These are phyloP conservation scores for Climacteris rufus DNA, from an alignment of 2,113 vertebrate genomes.

Conservation along the genomic window DNA sequence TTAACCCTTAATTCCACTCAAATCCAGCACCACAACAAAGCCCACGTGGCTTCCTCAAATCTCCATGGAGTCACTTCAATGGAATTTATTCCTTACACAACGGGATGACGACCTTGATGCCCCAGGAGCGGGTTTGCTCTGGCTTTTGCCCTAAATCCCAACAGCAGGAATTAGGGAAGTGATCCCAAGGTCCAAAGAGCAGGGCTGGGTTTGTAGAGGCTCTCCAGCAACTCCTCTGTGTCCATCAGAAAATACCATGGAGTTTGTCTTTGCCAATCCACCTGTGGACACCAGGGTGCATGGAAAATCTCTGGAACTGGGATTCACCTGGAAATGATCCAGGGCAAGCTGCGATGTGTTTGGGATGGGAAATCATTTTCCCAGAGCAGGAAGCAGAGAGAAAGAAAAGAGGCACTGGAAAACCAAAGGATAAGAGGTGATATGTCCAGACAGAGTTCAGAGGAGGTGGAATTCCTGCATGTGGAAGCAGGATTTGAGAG, in stretches of 20 bases:
- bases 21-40: not conserved
- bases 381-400: accelerated
- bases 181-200: not conserved
- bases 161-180: not conserved
- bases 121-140: not conserved
- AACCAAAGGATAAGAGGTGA: not conserved
- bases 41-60: not conserved
- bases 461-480: not conserved
- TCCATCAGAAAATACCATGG: accelerated
- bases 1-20: not conserved
- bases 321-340: accelerated
- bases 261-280: not conserved
- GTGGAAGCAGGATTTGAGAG: not conserved
- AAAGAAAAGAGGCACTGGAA: not conserved
- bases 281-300: not conserved
- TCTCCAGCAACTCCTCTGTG: not conserved
- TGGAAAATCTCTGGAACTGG: not conserved
- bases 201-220: not conserved
- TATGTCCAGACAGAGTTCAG: not conserved
- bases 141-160: not conserved
- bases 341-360: not conserved
- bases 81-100: constrained; percentile 52
- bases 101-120: not conserved
- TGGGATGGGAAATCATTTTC: not conserved
- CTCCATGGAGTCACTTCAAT: not conserved